Conservation (phyloP, 1,140 invertebrate species). For the Pissodes strobi region DNA sequence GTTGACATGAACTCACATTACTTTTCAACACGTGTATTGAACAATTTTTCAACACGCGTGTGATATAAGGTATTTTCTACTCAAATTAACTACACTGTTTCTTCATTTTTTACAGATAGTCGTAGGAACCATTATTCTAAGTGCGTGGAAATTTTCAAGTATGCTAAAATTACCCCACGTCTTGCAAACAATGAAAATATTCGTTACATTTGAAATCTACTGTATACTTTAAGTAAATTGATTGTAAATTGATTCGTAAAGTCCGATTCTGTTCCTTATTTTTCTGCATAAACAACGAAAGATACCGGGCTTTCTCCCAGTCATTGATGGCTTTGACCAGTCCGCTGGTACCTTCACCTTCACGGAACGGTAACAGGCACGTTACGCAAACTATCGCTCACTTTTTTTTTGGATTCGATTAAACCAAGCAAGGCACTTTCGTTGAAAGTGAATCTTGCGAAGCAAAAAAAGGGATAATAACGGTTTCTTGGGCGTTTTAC, state of each 20-base stretch:
- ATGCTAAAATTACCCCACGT: too few species aligned
- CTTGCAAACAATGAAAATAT: too few species aligned
- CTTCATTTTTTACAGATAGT: too few species aligned
- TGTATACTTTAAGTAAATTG: too few species aligned
- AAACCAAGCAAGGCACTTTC: conserved; percentile 11
- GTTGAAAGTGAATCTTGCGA: conserved; percentile 13
- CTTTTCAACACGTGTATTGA: too few species aligned
- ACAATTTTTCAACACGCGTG: too few species aligned
- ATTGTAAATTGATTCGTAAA: background rate
- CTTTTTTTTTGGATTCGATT: conserved; percentile 3
- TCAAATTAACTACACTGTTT: too few species aligned
- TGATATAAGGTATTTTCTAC: too few species aligned
- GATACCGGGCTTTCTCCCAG: conserved; percentile 6
- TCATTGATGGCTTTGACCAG: conserved; percentile 13
- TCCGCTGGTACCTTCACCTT: conserved; percentile 28
- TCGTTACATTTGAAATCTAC: too few species aligned
- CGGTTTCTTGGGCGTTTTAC: background rate
- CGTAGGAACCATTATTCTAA: too few species aligned
- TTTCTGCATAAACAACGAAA: conserved; percentile 2
- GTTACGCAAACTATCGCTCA: conserved; percentile 21
- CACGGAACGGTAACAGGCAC: conserved; percentile 12
- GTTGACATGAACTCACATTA: too few species aligned
- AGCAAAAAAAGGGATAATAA: conserved; percentile 19
- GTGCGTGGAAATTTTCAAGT: too few species aligned
- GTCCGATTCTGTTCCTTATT: conserved; percentile 5